Percentiles rank a stretch among this genome's conserved stretches.
Evolutionary conservation across 2,797 vertebrate species (phyloP).

Genomic region (Hydrocynus forskahlii): DNA sequence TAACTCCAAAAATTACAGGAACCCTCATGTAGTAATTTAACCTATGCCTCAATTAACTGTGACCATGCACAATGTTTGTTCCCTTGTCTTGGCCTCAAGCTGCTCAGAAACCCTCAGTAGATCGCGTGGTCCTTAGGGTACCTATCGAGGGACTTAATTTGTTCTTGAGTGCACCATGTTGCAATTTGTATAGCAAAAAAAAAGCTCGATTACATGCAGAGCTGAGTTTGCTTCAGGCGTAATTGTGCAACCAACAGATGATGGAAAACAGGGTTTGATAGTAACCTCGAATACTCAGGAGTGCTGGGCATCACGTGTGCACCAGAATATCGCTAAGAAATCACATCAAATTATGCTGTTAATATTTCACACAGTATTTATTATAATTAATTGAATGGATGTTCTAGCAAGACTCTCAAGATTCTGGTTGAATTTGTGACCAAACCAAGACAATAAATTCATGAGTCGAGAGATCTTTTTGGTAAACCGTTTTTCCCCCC

Average conservation of each 20-base stretch:
- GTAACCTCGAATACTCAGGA: not conserved
- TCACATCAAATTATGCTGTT: not conserved
- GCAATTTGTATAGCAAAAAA: not conserved
- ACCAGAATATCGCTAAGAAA: too few relatives aligned
- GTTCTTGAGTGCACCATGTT: constrained; percentile 19
- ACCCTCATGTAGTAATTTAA: constrained; percentile 13
- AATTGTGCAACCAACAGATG: constrained; percentile 12
- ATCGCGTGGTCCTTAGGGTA: constrained; percentile 27
- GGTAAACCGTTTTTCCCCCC: constrained; percentile 5
- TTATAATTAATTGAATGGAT: not conserved
- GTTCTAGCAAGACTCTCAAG: not conserved
- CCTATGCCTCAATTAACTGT: constrained; percentile 31
- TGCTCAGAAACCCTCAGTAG: constrained; percentile 5
- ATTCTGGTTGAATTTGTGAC: not conserved
- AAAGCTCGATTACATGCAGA: not conserved
- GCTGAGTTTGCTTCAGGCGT: not conserved
- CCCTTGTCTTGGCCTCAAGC: constrained; percentile 18
- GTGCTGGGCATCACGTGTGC: not conserved
- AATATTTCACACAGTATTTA: constrained; percentile 1
- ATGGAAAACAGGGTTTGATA: not conserved
- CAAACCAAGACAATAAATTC: constrained; percentile 3
- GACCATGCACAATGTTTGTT: constrained; percentile 39
- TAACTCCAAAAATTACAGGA: not conserved
- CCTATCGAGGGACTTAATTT: constrained; percentile 1
- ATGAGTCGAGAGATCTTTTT: constrained; percentile 12